phyloP scores from a whole-genome alignment of 2,113 vertebrate genomes.

The Daubentonia madagascariensis region DNA sequence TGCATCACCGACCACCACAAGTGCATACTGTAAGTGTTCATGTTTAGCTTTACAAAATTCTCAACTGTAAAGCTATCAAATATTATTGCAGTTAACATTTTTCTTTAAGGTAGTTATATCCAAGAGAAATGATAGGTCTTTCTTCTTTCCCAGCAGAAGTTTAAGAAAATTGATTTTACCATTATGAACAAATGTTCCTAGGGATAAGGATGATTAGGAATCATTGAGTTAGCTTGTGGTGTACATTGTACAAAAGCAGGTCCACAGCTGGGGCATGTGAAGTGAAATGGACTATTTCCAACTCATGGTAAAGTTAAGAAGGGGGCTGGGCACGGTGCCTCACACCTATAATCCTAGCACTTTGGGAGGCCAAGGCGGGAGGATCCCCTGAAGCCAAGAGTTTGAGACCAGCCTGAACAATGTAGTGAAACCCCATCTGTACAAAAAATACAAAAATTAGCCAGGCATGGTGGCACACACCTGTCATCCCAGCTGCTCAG shows the following conservation, averaged over 20 bases:
- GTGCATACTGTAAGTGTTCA: constrained; percentile 79
- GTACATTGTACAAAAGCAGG: background rate
- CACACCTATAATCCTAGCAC: too few relatives aligned
- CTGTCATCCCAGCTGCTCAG: too few relatives aligned
- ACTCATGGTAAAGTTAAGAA: background rate
- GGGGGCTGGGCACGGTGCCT: background rate
- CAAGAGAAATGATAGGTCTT: background rate
- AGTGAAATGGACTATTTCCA: background rate
- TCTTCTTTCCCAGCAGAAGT: background rate
- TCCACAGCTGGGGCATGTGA: background rate
- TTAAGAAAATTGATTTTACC: background rate
- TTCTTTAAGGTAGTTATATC: background rate
- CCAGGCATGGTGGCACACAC: too few relatives aligned
- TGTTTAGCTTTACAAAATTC: background rate
- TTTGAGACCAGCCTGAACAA: too few relatives aligned
- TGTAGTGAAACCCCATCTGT: too few relatives aligned
- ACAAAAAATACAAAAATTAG: too few relatives aligned
- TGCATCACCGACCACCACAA: constrained; percentile 88
- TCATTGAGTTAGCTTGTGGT: background rate
- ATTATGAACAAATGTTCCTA: background rate
- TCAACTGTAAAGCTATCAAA: background rate
- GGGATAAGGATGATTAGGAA: background rate
- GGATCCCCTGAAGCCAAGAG: too few relatives aligned
- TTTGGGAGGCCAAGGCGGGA: too few relatives aligned
- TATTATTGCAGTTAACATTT: background rate